These are phyloP conservation scores for Sylvia atricapilla DNA, from an alignment of 2,113 vertebrate species.

Conservation along the genomic window DNA sequence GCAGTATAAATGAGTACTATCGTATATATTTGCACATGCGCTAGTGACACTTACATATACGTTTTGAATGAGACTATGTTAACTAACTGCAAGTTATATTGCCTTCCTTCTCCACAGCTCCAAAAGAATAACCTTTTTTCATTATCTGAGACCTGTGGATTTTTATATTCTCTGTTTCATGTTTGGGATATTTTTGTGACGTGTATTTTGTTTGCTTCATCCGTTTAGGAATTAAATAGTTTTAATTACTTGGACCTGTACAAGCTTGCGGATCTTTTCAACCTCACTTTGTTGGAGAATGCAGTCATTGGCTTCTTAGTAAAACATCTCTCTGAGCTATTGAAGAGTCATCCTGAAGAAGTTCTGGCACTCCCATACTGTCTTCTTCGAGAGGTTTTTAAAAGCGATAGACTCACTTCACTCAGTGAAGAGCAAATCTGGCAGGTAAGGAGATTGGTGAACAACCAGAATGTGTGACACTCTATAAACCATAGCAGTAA, in stretches of 20 bases:
- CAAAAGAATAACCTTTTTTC: background rate
- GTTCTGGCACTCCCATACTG: slow-evolving; percentile 89
- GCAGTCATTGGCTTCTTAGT: slow-evolving; percentile 94
- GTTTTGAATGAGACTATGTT: slow-evolving; percentile 13
- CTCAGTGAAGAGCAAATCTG: slow-evolving; percentile 96
- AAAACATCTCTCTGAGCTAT: slow-evolving; percentile 92
- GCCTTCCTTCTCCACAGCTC: background rate
- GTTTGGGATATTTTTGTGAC: slow-evolving; percentile 33
- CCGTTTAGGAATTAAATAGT: slow-evolving; percentile 89
- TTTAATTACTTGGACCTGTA: slow-evolving; percentile 98
- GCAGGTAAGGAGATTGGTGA: slow-evolving; percentile 81
- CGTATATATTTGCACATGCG: background rate
- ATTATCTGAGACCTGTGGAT: background rate
- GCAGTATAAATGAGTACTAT: background rate
- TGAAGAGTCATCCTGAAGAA: slow-evolving; percentile 87
- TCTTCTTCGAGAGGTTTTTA: slow-evolving; percentile 92
- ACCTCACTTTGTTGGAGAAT: slow-evolving; percentile 92
- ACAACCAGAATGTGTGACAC: slow-evolving; percentile 22
- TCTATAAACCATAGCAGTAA: slow-evolving; percentile 7
- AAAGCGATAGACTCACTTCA: slow-evolving; percentile 95
- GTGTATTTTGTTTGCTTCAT: slow-evolving; percentile 52
- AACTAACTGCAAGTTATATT: slow-evolving; percentile 38
- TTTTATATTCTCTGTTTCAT: background rate
- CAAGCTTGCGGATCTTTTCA: slow-evolving; percentile 95
- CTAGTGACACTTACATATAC: background rate